These are phyloP conservation scores for Lasioglossum morio DNA, from an alignment of 2,888 invertebrate species.

Conservation along the genomic window DNA sequence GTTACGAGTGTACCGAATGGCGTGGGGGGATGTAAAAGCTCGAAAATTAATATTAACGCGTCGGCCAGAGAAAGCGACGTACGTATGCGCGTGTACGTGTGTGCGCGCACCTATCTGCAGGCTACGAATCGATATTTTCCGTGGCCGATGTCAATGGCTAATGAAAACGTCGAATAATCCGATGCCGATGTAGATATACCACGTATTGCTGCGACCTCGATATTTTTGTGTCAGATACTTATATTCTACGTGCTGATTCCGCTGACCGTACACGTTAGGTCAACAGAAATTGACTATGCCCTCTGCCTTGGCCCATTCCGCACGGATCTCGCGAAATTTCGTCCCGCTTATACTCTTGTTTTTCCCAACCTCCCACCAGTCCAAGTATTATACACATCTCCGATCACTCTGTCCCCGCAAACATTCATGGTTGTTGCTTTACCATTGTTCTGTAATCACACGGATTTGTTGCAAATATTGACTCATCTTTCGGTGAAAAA, in stretches of 20 bases:
- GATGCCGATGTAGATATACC: slow-evolving; percentile 62
- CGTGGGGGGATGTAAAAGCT: slow-evolving; percentile 70
- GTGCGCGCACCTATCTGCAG: slow-evolving; percentile 39
- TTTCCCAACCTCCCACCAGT: neutral
- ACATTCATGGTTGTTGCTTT: neutral
- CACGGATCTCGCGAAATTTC: slow-evolving; percentile 34
- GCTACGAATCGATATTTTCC: slow-evolving; percentile 71
- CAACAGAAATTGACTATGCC: slow-evolving; percentile 48
- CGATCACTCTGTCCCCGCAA: neutral
- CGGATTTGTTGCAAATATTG: neutral
- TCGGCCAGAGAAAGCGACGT: slow-evolving; percentile 56
- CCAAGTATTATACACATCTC: neutral
- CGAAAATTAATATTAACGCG: slow-evolving; percentile 76
- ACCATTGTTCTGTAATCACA: neutral
- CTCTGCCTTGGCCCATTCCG: slow-evolving; percentile 26
- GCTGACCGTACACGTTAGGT: slow-evolving; percentile 54
- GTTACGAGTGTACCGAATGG: slow-evolving; percentile 74
- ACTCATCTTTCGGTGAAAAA: neutral
- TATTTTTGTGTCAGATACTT: slow-evolving; percentile 58
- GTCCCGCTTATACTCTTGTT: slow-evolving; percentile 8
- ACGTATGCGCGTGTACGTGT: neutral
- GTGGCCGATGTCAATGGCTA: slow-evolving; percentile 68
- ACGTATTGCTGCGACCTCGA: slow-evolving; percentile 51
- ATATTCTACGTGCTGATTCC: slow-evolving; percentile 54
- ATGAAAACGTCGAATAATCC: slow-evolving; percentile 72